Evolutionary conservation across 2,888 invertebrate genomes (phyloP), one percentile per base, ranked within the genome.

Genomic region (Saturnia pavonia): DNA sequence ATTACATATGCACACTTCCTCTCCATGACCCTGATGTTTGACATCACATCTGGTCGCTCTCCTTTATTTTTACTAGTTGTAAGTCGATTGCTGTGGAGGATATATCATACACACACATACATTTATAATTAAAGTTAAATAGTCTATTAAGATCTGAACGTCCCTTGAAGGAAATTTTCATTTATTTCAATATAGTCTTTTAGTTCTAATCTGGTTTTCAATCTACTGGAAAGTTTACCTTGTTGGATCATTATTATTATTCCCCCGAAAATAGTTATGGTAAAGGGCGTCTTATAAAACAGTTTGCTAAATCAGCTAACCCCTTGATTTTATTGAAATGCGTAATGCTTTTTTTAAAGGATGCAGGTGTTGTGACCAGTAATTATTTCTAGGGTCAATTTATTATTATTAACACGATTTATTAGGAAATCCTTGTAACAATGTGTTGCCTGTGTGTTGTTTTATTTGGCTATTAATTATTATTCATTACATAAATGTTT

Each of bases 1-100:
- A 92, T 92, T 91, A 93, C 90, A 86, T 89, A 89, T 89, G 89
- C 88, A 87, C 81, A 90, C 91, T 91, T 92, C 93, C 92, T 91
- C 90, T 89, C 82, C 79, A 80, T 80, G 88, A 88, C 88, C 89
- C 90, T 84, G 84, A 74, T 80, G 77, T 80, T 60, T 79, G 80
- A 82, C 81, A 82, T 76, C 82, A 83, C 91, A 91, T 90, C 90
- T 90, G 91, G 82, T 77, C 73, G 74, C 71, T 74, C 77, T 78
- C 80, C 84, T 88, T 85, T 78, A 80, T 84, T 88, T 85, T 86
- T 83, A 75, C 74, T 80, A 78, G 74, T 34, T 6, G 34, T 34
- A 34, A 34, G 34, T 75, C 70, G 69, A 74, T 75, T 73, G 72
- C 77, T 82, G 80, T 84, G 83, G 76, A 84, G 83, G 83, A 88